phyloP scores from a whole-genome alignment of 2,113 vertebrate species.

The Aptenodytes forsteri region DNA sequence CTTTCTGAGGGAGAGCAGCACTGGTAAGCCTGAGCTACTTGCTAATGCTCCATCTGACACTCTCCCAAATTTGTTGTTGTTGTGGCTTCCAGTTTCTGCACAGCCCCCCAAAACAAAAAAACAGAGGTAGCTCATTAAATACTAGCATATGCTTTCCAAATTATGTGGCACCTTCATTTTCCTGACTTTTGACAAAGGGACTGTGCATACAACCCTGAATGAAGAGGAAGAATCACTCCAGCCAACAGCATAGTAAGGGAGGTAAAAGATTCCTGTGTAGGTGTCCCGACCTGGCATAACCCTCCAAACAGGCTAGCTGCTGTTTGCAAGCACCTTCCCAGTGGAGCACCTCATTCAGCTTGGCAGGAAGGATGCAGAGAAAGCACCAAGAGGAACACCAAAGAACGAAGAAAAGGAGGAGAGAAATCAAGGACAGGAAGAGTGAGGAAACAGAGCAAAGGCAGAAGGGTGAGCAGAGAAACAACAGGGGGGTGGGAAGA shows the following conservation, averaged over 20 bases:
- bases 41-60: background rate
- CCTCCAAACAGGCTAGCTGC: background rate
- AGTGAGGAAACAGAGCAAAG: background rate
- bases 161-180: background rate
- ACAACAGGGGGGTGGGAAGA: background rate
- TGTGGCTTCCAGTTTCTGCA: background rate
- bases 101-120: background rate
- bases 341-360: background rate
- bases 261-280: background rate
- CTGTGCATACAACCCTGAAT: background rate
- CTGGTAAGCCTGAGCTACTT: background rate
- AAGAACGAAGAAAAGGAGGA: background rate
- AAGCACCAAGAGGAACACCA: background rate
- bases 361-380: background rate
- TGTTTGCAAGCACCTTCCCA: background rate
- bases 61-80: background rate
- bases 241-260: background rate
- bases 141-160: background rate
- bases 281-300: background rate
- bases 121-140: background rate
- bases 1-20: background rate
- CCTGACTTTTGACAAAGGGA: background rate
- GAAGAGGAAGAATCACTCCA: background rate
- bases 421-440: background rate
- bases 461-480: background rate